Conservation (phyloP, 2,797 vertebrate species). For the Enteromius viviparus region DNA sequence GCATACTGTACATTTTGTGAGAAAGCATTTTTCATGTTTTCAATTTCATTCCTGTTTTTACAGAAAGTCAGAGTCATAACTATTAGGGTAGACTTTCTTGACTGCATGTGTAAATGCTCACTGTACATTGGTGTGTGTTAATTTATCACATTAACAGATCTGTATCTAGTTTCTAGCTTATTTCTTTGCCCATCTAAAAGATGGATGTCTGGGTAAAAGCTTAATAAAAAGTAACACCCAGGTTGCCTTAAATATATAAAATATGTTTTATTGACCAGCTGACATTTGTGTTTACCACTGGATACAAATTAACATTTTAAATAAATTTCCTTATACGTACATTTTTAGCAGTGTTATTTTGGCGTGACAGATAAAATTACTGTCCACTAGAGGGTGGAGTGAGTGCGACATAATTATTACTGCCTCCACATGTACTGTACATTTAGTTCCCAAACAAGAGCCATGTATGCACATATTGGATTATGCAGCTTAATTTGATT, state of each 20-base stretch:
- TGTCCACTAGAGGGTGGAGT: conserved; percentile 53
- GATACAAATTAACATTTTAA: neutral
- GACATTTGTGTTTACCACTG: neutral
- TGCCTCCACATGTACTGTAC: conserved; percentile 11
- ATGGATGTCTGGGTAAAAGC: neutral
- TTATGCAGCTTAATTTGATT: neutral
- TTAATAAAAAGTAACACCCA: neutral
- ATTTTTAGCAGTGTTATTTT: neutral
- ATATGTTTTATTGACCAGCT: neutral
- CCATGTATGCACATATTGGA: neutral
- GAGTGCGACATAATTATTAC: conserved; percentile 8
- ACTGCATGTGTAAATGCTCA: neutral
- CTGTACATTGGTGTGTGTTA: neutral
- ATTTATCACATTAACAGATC: neutral
- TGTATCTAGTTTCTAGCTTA: neutral
- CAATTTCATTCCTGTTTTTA: neutral
- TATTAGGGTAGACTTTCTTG: neutral
- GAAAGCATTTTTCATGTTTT: neutral
- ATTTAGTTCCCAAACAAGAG: conserved; percentile 9
- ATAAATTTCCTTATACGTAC: neutral
- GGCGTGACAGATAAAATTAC: neutral
- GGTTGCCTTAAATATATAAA: neutral
- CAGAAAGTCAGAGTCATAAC: neutral
- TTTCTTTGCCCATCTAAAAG: neutral
- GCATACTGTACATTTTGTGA: neutral